Evolutionary conservation across 2,113 vertebrate genomes (phyloP), one percentile per base, ranked within the genome.

Genomic region (Pipra filicauda): DNA sequence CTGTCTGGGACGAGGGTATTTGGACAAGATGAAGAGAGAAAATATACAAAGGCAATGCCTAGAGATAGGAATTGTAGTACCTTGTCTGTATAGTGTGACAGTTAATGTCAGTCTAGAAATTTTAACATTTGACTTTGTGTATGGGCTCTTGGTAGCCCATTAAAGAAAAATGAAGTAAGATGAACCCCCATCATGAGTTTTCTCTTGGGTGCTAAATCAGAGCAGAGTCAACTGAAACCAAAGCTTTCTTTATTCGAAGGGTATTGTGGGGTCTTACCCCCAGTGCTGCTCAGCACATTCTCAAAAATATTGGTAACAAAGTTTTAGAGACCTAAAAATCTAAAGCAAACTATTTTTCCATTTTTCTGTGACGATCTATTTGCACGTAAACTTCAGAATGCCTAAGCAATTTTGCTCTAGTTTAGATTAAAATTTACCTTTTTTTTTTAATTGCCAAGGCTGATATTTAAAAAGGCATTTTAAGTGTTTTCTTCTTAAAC

Each of bases 81-180:
- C 1, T 31, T n/a, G 8, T 57, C 48, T 52, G 3, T 20, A 4
- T 4, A 24, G 8, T 0, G 3, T 67, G 70, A 30, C 44, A 43
- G 6, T 28, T 28, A 41, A 70, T 27, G 31, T 46, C 62, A 54
- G 22, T 14, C 35, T 76, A 46, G 37, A 59, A 89, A 58, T 83
- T 31, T 70, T 39, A 35, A 66, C 0, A 3, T 54, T 44, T 57
- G 44, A 10, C 28, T 85, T 79, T 51, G 17, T 55, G 20, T 41
- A 8, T 28, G 35, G 28, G 61, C 39, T 86, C 51, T 39, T 37
- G 51, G 37, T 52, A 81, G 27, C 39, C 44, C 13, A 6, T 21
- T 65, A 49, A 65, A 43, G 39, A 74, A 77, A 26, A 86, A 84
- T 16, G 4, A 87, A 58, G 30, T 33, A 28, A 59, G 39, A 52